Base-by-base conservation (phyloP, 92 coral and sea anemone species). In the Hydrozoanthus gracilis region DNA sequence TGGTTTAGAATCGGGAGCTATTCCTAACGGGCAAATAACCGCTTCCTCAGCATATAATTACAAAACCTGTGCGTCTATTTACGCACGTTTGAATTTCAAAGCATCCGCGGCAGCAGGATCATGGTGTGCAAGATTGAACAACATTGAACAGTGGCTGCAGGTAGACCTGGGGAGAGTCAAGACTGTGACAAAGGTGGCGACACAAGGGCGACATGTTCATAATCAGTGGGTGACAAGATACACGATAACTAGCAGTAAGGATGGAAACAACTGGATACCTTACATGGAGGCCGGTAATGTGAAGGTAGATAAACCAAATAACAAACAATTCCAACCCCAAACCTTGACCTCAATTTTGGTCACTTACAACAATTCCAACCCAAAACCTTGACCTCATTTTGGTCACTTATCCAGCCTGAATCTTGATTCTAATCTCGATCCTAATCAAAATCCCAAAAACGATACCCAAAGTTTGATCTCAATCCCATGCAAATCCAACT, bases 1-100 rank as follows among this genome's bases (percentile, higher is more conserved):
- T n/a, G 75, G 75, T 44, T 0, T 71, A 51, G 75, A 71, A 35
- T 71, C 75, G 14, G 75, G 75, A 39, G 75, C 51, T 71, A 71
- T 71, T 44, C 51, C n/a, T 2, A 51, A 71, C 75, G 5, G 75
- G 7, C 16, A 44, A 3, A 71, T 35, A 1, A 71, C 16, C 48
- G 75, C 75, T 44, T 71, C 51, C 14, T 27, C 75, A 5, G 12
- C 39, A 15, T 11, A 71, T 71, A 5, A 2, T 4, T 51, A 13
- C 3, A 2, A 4, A 3, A 14, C 12, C 51, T 3, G 75, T 5
- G 0, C 75, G 44, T 5, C 51, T 3, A 71, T 27, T 27, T 27
- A 51, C 39, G 75, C 4, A 2, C 44, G 74, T 6, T 35, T 69
- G 47, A 39, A 69, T 6, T 1, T 35, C 11, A 5, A 6, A 27